Base-by-base conservation (phyloP, 2,888 invertebrate genomes). In the Coleophora deauratella region DNA sequence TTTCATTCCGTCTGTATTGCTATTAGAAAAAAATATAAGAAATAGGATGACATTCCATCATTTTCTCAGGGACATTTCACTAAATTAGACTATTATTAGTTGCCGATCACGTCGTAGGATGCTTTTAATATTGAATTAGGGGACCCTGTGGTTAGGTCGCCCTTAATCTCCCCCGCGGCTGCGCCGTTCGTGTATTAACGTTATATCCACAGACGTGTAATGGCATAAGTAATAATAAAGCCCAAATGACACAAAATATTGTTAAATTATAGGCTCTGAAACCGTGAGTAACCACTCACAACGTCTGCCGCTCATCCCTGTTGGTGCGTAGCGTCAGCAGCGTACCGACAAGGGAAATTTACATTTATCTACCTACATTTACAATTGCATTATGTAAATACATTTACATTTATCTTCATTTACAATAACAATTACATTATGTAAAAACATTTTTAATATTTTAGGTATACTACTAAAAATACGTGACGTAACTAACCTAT, bases 61-160 rank as follows among this genome's bases (percentile, higher is more conserved):
- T 79, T 71, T 84, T 84, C 85, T 85, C 84, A 84, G 85, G 72
- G 85, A 85, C 85, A 84, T 84, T 81, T 84, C 73, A 74, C 57
- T 64, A 74, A 81, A 85, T 84, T 79, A 80, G 74, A 68, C 78
- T 82, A 80, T 84, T 81, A 85, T 85, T 85, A 85, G 84, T 79
- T 73, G 75, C 69, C 80, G 80, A 84, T 84, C 84, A 78, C 72
- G 71, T 73, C 66, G 72, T 74, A 78, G 79, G 85, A 82, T 84
- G 82, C 85, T 85, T 85, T 85, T 85, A 85, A 85, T 85, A 82
- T 82, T 85, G 79, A 84, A 85, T 85, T 85, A 84, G 82, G 76
- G 76, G 72, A 72, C 66, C 80, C 85, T 78, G 77, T 84, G 75
- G 80, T 85, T 84, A 85, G 65, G 57, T 63, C 64, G 69, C 66